Evolutionary conservation across 2,888 invertebrate genomes (phyloP), one percentile per base, ranked within the genome.

Genomic region (Argyresthia goedartella): DNA sequence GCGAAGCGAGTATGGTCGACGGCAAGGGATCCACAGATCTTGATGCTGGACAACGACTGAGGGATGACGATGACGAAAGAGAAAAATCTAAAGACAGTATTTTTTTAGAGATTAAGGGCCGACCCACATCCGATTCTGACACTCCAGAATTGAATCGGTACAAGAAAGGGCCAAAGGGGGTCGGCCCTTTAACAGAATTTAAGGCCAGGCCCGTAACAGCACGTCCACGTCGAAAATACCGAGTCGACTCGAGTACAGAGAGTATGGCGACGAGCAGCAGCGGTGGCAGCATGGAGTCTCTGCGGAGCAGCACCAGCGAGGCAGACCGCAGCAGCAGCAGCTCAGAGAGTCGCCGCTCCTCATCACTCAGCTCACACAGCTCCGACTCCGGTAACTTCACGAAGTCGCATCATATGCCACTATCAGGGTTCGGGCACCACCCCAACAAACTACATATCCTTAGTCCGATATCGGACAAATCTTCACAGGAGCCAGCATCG

Each of bases 381-480:
- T 95, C 95, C 42, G 95, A 95, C 77, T 94, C 92, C 58, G 91
- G 91, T 53, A 90, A 90, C 49, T 89, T 88, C 61, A 81, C 82
- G 50, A 90, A 90, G 63, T 88, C 90, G 52, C 90, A 89, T 64
- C 78, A 89, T 60, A 88, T 89, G 77, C 91, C 90, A 60, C 71
- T 91, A 53, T 89, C 91, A 64, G 91, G 91, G 69, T 93, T 92
- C 73, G 88, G 90, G 53, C 91, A 93, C 62, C 92, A 93, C 73
- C 89, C 91, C 53, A 89, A 88, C 71, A 95, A 95, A 73, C 81
- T 95, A 60, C 95, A 95, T 76, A 94, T 95, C 69, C 87, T 95
- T 48, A 95, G 95, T 64, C 95, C 95, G 15, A 95, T 95, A 66
- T 95, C 95, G 54, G 95, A 95, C 76, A 95, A 95, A 77, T 95